These are phyloP conservation scores for Lycodopsis pacificus DNA, from an alignment of 2,797 vertebrate genomes.

Conservation along the genomic window DNA sequence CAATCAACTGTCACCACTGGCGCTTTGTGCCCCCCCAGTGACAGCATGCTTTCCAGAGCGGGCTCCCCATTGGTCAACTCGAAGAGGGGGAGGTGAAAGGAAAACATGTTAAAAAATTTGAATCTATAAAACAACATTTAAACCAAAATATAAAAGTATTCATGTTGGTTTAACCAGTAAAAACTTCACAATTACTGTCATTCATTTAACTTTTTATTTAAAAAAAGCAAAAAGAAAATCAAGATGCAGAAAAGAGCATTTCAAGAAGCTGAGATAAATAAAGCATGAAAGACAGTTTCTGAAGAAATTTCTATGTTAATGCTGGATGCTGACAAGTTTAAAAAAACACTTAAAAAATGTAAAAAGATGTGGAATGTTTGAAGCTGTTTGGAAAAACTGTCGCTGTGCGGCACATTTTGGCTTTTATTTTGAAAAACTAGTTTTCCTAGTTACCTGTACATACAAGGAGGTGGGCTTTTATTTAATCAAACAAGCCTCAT, in stretches of 20 bases:
- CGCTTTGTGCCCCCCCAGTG: slow-evolving; percentile 93
- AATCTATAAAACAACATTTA: background rate
- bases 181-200: background rate
- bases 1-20: slow-evolving; percentile 97
- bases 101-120: background rate
- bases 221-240: background rate
- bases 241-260: background rate
- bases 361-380: too few species aligned
- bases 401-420: too few species aligned
- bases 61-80: slow-evolving; percentile 89
- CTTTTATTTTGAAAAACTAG: too few species aligned
- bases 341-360: too few species aligned
- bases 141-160: background rate
- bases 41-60: slow-evolving; percentile 89
- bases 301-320: too few species aligned
- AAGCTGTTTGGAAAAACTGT: too few species aligned
- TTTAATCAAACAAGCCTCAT: too few species aligned
- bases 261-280: background rate
- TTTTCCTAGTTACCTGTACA: too few species aligned
- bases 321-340: too few species aligned
- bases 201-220: background rate
- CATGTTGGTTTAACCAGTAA: background rate
- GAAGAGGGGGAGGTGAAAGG: background rate
- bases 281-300: too few species aligned
- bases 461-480: too few species aligned